These are phyloP conservation scores for Oreochromis aureus DNA, from an alignment of 2,113 vertebrate genomes.

Conservation along the genomic window DNA sequence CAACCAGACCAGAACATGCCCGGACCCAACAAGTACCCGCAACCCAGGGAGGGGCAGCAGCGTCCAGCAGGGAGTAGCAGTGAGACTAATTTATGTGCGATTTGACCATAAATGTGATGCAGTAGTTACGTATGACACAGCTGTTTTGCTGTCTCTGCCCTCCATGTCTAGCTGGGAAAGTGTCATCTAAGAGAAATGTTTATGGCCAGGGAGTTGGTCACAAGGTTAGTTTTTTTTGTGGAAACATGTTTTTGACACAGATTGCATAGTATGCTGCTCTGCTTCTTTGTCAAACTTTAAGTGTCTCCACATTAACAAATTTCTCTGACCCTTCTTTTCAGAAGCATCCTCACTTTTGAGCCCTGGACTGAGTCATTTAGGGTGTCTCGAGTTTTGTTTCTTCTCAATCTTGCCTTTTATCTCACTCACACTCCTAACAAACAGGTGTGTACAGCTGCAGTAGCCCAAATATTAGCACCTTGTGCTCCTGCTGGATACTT, in stretches of 20 bases:
- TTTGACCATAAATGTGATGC: neutral
- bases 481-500: neutral
- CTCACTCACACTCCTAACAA: neutral
- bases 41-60: neutral
- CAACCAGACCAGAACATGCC: neutral
- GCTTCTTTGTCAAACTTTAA: neutral
- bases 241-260: neutral
- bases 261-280: neutral
- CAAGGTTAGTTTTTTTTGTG: neutral
- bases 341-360: neutral
- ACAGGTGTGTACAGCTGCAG: neutral
- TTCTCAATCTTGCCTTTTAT: neutral
- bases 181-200: neutral
- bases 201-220: neutral
- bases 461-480: neutral
- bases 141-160: neutral
- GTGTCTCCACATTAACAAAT: neutral
- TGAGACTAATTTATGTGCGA: neutral
- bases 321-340: neutral
- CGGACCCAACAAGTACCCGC: neutral
- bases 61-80: neutral
- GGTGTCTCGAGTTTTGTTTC: neutral
- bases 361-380: neutral
- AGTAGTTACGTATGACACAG: neutral
- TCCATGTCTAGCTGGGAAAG: neutral